Base-by-base conservation (phyloP, 37 sponge, comb jelly and placozoan genomes). In the Ephydatia muelleri region DNA sequence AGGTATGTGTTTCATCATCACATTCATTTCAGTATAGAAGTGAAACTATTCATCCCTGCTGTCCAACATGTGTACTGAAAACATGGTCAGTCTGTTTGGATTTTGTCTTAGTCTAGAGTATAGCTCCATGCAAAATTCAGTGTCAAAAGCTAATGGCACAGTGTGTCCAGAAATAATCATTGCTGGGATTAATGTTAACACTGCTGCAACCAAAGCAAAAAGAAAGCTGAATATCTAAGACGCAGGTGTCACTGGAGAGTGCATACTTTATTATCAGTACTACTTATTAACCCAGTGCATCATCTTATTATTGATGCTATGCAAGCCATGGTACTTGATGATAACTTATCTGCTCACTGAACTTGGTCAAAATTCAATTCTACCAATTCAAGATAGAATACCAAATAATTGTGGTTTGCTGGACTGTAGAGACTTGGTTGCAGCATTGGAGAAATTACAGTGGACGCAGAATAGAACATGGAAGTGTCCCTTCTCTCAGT, bases 201-300 rank as follows among this genome's bases (percentile, higher is more conserved):
- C 23, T 9, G 81, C 81, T 3, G 21, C 81, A 68, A 33, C 81
- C n/a, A n/a, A 22, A 25, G 68, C 81, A 26, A 35, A 68, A 65
- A 65, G 66, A 65, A 65, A 65, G 66, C 66, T 14, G 19, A 65
- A 22, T 22, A 65, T 21, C 14, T 22, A 21, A 65, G 22, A 76
- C 16, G n/a, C 39, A 76, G 49, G 49, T 13, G 74, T 30, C 16
- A 72, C 74, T 26, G 74, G 74, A 30, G 74, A 30, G 32, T 30
- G n/a, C 14, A 65, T 65, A 14, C 21, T 65, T 65, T 65, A 30
- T 72, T 14, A 27, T 19, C 23, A 16, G 26, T 30, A 16, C 14
- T 19, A 72, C 32, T 14, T 72, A 26, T 65, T 65, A n/a, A n/a
- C n/a, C n/a, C n/a, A n/a, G 66, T 65, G 66, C 66, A 21, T 22